Evolutionary conservation across 2,797 vertebrate species (phyloP).

Genomic region (Sandelia bainsii): DNA sequence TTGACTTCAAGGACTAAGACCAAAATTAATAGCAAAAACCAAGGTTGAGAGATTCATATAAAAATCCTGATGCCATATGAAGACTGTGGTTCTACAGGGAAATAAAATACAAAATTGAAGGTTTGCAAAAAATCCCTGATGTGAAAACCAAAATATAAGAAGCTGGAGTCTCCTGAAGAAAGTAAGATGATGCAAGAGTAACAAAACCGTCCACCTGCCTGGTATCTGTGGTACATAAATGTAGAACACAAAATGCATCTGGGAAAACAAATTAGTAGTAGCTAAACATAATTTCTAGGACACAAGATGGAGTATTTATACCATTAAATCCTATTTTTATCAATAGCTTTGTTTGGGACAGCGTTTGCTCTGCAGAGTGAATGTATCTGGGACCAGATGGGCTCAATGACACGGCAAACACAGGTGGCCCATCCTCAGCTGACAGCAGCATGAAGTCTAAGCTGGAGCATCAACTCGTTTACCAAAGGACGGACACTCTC

Average conservation of each 20-base stretch:
- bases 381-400: conserved; percentile 51
- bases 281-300: conserved; percentile 19
- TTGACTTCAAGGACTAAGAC: conserved; percentile 35
- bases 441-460: conserved; percentile 51
- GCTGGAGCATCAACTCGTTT: conserved; percentile 40
- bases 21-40: conserved; percentile 13
- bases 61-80: conserved; percentile 1
- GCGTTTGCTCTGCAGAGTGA: conserved; percentile 38
- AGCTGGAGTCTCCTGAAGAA: background rate
- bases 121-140: too few species aligned
- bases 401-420: conserved; percentile 76
- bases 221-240: background rate
- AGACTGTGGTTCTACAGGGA: conserved; percentile 5
- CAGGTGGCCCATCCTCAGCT: conserved; percentile 63
- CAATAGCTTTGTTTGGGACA: conserved; percentile 23
- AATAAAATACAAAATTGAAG: conserved; percentile 24
- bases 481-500: conserved; percentile 62
- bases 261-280: conserved; percentile 16
- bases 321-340: conserved; percentile 55
- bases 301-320: conserved; percentile 29
- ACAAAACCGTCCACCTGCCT: background rate
- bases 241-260: background rate
- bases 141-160: background rate
- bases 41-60: conserved; percentile 15
- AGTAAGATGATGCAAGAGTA: background rate